Conservation (phyloP, 2,888 invertebrate species). For the Dasysyrphus tricinctus region DNA sequence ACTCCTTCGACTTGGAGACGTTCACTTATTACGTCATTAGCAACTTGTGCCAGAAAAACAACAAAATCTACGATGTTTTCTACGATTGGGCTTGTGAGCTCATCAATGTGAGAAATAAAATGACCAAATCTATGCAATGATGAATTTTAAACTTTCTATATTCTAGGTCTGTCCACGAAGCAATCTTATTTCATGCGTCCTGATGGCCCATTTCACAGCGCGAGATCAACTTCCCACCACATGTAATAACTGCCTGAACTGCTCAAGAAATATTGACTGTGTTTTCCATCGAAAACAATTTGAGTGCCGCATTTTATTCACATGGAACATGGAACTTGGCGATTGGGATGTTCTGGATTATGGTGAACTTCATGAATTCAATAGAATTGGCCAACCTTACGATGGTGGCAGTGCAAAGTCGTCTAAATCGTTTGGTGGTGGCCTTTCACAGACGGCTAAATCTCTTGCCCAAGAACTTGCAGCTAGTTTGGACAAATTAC, state of each 20-base stretch:
- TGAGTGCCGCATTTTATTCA: slow-evolving; percentile 82
- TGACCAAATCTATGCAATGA: slow-evolving; percentile 77
- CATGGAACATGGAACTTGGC: slow-evolving; percentile 83
- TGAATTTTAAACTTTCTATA: slow-evolving; percentile 44
- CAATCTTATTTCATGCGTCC: slow-evolving; percentile 80
- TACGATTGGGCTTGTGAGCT: slow-evolving; percentile 83
- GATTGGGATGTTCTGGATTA: slow-evolving; percentile 83
- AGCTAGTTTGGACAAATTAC: slow-evolving; percentile 78
- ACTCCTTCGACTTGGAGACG: slow-evolving; percentile 83
- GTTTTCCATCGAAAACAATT: slow-evolving; percentile 82
- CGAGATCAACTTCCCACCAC: slow-evolving; percentile 80
- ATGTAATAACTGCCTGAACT: slow-evolving; percentile 80
- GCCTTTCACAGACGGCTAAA: slow-evolving; percentile 80
- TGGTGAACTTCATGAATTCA: slow-evolving; percentile 81
- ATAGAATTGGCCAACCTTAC: slow-evolving; percentile 76
- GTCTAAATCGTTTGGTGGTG: slow-evolving; percentile 73
- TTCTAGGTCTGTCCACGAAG: slow-evolving; percentile 81
- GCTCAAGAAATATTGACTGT: slow-evolving; percentile 81
- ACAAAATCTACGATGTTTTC: slow-evolving; percentile 83
- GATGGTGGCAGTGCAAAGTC: slow-evolving; percentile 77
- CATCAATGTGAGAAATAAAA: slow-evolving; percentile 78
- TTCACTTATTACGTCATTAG: slow-evolving; percentile 83
- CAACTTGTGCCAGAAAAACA: slow-evolving; percentile 83
- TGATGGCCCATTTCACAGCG: slow-evolving; percentile 83
- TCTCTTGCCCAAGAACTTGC: slow-evolving; percentile 81